These are phyloP conservation scores for Premnoplex brunnescens DNA, from an alignment of 2,797 vertebrate species.

Conservation along the genomic window DNA sequence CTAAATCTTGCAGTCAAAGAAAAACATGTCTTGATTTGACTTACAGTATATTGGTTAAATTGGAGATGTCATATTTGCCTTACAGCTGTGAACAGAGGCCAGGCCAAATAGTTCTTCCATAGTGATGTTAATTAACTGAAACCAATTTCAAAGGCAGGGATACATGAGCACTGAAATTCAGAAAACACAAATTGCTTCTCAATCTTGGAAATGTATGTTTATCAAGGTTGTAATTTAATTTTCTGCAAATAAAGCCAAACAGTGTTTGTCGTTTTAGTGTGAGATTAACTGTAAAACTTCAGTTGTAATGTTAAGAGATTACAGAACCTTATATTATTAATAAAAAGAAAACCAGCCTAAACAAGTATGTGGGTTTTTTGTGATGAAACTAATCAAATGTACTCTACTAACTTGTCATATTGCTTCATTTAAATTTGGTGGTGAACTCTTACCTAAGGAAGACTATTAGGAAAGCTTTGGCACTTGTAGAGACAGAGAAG, in stretches of 20 bases:
- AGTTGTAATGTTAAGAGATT: constrained; percentile 74
- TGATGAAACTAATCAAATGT: constrained; percentile 34
- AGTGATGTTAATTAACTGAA: constrained; percentile 47
- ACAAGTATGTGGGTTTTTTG: constrained; percentile 13
- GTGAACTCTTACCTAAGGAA: background rate
- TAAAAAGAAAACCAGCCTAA: constrained; percentile 72
- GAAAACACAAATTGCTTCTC: constrained; percentile 52
- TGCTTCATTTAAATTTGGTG: background rate
- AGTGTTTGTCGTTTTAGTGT: constrained; percentile 70
- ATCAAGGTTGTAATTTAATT: constrained; percentile 67
- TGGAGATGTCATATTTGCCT: constrained; percentile 41
- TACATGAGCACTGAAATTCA: constrained; percentile 47
- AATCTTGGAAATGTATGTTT: constrained; percentile 56
- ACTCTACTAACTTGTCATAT: background rate
- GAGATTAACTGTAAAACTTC: constrained; percentile 74
- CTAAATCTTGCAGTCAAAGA: background rate
- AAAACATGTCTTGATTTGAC: background rate
- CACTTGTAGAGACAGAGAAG: background rate
- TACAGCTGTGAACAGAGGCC: constrained; percentile 30
- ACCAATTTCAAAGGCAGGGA: constrained; percentile 40
- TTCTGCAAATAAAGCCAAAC: constrained; percentile 74
- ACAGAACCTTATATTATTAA: constrained; percentile 75
- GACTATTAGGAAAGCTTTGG: background rate
- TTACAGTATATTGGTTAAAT: background rate
- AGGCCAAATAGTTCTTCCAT: constrained; percentile 40